phyloP scores from a whole-genome alignment of 2,888 invertebrate genomes.

The Alentia gelatinosa region DNA sequence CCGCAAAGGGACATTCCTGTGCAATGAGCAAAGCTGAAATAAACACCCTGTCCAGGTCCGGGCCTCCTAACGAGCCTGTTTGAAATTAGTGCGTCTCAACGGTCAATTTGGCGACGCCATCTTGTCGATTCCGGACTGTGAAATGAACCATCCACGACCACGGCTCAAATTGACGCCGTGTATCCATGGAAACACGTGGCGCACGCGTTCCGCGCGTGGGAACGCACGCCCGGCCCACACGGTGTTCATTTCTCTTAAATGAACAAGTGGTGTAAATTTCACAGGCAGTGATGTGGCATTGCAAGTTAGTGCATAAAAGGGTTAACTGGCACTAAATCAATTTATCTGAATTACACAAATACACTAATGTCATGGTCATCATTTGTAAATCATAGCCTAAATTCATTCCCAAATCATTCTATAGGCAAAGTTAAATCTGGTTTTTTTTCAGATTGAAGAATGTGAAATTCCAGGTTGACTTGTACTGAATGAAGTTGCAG shows the following conservation, averaged over 20 bases:
- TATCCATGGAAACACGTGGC: constrained; percentile 10
- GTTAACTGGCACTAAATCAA: not conserved
- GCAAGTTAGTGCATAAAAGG: not conserved
- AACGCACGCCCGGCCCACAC: not conserved
- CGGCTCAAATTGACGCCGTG: not conserved
- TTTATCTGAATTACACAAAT: too few relatives aligned
- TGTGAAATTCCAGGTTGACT: too few relatives aligned
- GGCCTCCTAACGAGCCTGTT: not conserved
- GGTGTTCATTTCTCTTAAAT: not conserved
- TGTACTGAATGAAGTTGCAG: too few relatives aligned
- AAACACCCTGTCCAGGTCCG: not conserved
- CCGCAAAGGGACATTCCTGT: not conserved
- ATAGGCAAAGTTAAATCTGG: too few relatives aligned
- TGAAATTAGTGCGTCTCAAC: not conserved
- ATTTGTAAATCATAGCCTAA: too few relatives aligned
- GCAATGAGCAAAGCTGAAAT: not conserved
- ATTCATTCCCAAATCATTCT: too few relatives aligned
- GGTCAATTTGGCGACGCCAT: not conserved
- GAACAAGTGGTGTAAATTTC: constrained; percentile 40
- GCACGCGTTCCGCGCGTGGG: constrained; percentile 22
- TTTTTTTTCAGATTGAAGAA: too few relatives aligned
- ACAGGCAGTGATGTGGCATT: not conserved
- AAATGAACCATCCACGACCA: not conserved
- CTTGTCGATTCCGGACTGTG: not conserved
- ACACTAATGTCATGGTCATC: too few relatives aligned